Percentiles rank a stretch among this genome's conserved stretches.
These are phyloP conservation scores for Podarcis siculus DNA, from an alignment of 2,797 vertebrate species.

Conservation along the genomic window DNA sequence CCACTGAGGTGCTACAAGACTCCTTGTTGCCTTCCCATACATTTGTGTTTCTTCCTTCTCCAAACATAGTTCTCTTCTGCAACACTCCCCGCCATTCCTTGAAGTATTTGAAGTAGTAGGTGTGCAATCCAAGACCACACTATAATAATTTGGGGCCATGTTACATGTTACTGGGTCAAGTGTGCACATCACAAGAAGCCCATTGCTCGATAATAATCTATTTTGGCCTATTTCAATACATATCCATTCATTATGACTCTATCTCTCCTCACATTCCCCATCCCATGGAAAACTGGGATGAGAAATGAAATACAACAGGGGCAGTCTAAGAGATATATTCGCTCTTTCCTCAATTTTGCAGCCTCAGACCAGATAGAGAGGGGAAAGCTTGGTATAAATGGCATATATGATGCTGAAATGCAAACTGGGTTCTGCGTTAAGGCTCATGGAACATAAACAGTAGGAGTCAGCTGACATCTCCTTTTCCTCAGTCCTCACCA, in stretches of 20 bases:
- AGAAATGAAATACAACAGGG: neutral
- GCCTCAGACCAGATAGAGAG: too few species aligned
- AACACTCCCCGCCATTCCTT: too few species aligned
- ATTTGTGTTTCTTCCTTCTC: neutral
- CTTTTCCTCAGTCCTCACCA: rapidly evolving
- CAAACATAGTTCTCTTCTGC: neutral
- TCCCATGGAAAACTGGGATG: neutral
- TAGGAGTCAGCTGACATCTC: neutral
- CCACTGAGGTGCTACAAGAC: too few species aligned
- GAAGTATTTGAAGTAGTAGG: neutral
- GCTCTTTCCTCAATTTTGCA: neutral
- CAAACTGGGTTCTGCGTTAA: neutral
- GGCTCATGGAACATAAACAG: neutral
- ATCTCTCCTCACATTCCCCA: too few species aligned
- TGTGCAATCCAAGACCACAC: neutral
- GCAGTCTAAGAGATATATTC: neutral
- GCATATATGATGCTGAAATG: neutral
- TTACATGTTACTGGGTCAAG: neutral
- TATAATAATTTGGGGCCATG: too few species aligned
- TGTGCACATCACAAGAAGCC: too few species aligned
- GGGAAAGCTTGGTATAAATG: neutral
- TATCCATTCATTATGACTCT: too few species aligned
- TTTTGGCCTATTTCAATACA: too few species aligned
- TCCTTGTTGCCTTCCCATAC: too few species aligned
- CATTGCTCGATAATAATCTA: too few species aligned